These are phyloP conservation scores for Zaprionus ornatus DNA, from an alignment of 1,140 invertebrate genomes.

Conservation along the genomic window DNA sequence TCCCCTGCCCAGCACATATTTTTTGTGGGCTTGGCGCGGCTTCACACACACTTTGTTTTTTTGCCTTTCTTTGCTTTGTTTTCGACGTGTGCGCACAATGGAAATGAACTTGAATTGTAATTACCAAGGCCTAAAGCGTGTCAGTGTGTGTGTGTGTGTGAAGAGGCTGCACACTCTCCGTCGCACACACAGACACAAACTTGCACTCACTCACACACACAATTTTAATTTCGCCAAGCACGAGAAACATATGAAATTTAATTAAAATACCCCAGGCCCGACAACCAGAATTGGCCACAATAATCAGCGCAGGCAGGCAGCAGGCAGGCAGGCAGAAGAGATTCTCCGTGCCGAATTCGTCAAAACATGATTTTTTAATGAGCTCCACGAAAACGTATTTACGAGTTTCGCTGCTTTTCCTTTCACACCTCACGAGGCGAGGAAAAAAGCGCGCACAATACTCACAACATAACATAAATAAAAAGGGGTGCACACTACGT, in stretches of 20 bases:
- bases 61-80: constrained; percentile 41
- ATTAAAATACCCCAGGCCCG: constrained; percentile 51
- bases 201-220: constrained; percentile 8
- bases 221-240: constrained; percentile 57
- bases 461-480: constrained; percentile 60
- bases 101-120: constrained; percentile 79
- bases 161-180: constrained; percentile 23
- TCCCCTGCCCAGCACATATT: not conserved
- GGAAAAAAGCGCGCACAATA: constrained; percentile 58
- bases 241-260: constrained; percentile 60
- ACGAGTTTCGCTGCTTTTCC: constrained; percentile 49
- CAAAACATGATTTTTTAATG: constrained; percentile 79
- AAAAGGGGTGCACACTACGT: constrained; percentile 40
- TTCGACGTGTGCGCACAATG: constrained; percentile 31
- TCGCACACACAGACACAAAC: not conserved
- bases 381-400: constrained; percentile 61
- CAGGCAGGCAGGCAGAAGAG: constrained; percentile 20
- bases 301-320: constrained; percentile 3
- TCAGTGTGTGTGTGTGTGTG: constrained; percentile 12
- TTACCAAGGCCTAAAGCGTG: constrained; percentile 66
- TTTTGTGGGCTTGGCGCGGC: constrained; percentile 9
- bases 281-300: constrained; percentile 66
- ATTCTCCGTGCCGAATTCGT: constrained; percentile 51
- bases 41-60: constrained; percentile 20
- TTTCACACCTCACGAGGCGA: constrained; percentile 62